phyloP scores from a whole-genome alignment of 30 jellyfish, hydroid and myxozoan species.

The Cassiopea andromeda region DNA sequence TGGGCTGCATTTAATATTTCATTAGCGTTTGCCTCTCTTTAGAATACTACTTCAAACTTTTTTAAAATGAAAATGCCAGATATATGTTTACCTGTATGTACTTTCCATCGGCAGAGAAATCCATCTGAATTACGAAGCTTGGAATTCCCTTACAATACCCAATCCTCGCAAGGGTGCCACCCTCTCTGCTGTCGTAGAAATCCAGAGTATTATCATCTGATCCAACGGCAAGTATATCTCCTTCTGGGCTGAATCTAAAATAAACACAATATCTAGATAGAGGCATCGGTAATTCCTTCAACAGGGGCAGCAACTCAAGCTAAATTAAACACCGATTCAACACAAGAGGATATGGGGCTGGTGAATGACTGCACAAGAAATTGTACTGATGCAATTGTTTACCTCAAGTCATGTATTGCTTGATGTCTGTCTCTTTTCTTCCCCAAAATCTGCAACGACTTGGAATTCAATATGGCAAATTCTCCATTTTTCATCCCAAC shows the following conservation, averaged over 20 bases:
- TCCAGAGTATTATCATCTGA: constrained; percentile 92
- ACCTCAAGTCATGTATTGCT: constrained; percentile 87
- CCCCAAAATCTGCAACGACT: constrained; percentile 76
- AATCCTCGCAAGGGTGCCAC: constrained; percentile 76
- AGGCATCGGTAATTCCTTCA: background rate
- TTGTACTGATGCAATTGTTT: background rate
- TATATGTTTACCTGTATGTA: constrained; percentile 69
- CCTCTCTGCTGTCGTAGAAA: constrained; percentile 80
- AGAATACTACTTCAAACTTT: too few relatives aligned
- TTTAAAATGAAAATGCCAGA: background rate
- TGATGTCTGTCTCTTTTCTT: constrained; percentile 87
- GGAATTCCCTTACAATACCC: constrained; percentile 96
- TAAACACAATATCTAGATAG: background rate
- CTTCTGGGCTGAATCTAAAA: constrained; percentile 85
- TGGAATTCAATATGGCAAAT: constrained; percentile 71
- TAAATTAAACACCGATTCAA: too few relatives aligned
- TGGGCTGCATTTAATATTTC: background rate
- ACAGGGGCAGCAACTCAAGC: too few relatives aligned
- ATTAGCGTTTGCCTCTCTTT: background rate
- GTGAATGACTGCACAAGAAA: background rate
- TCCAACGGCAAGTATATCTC: constrained; percentile 88
- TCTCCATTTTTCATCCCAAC: constrained; percentile 95
- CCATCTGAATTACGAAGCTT: constrained; percentile 86
- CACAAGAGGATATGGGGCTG: background rate
- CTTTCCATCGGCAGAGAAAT: constrained; percentile 90